Base-by-base conservation (phyloP, 2,888 invertebrate genomes). In the Glaucopsyche alexis region DNA sequence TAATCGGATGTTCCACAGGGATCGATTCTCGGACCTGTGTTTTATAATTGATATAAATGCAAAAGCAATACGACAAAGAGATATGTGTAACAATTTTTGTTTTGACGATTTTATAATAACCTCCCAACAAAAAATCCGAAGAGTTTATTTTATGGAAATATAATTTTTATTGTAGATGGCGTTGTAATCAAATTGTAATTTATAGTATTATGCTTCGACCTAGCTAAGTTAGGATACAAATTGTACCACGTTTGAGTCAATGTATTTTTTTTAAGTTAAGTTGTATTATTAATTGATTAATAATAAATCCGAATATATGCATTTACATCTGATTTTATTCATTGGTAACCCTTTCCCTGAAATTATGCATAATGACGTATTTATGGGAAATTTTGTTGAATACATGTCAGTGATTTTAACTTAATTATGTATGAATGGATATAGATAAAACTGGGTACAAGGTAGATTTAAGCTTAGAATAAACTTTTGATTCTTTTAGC, bases 281-380 rank as follows among this genome's bases (percentile, higher is more conserved):
- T 89, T 91, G 86, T 89, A 89, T 89, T 88, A 88, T 80, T 82
- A 81, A 84, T 82, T 88, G 85, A 90, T 92, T 92, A 89, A 89
- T 91, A 91, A 89, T 91, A 87, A 91, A 91, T 88, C 90, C 88
- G 90, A 92, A 91, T 92, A 92, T 92, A 93, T 90, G 88, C 91
- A 90, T 91, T 90, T 90, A 90, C 90, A 92, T 90, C 14, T 47
- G 29, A 47, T 49, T 69, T 69, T 69, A 69, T 69, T 69, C 14
- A 64, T 67, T 11, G 2, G 2, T 19, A 29, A 67, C n/a, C 45
- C 67, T 11, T 45, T 16, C 9, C 55, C 55, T 55, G 19, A 42
- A 42, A 42, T 42, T 42, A 42, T 8, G 4, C 3, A 42, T 29
- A 29, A 29, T 29, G 29, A 42, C 42, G 42, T 40, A 42, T 4